Evolutionary conservation across 2,888 invertebrate species (phyloP), one percentile per base, ranked within the genome.

Genomic region (Perizoma flavofasciatum): DNA sequence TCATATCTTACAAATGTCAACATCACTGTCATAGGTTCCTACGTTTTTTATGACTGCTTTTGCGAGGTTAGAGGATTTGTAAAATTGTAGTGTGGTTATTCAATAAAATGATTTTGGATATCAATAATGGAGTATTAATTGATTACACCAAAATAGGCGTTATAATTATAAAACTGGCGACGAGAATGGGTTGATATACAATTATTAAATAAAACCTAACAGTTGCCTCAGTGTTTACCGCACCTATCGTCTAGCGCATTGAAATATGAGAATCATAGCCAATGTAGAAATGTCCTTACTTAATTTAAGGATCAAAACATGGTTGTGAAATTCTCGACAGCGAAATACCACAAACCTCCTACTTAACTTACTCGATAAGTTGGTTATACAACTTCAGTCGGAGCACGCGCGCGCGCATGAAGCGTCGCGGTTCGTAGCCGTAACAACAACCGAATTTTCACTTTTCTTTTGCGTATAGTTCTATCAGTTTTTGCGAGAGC

Each of bases 371-470:
- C 66, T 59, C 61, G 64, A 54, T 63, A 66, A 56, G 69, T 71
- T 49, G 60, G 72, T 81, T 83, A 81, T 77, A 79, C 82, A 80
- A 79, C 73, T 55, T 69, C 78, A 81, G 82, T 83, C 67, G 72
- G 66, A 55, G 63, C 63, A 71, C 55, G 76, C 78, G 79, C 72
- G 52, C 59, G 80, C 73, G 76, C 79, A 72, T 65, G 75, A 63
- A 66, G 71, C 73, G 78, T 77, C 68, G 71, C 73, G 77, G 70
- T 70, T 66, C 69, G 68, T 73, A 61, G 65, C 64, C 73, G 63
- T 60, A 62, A 71, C 71, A 70, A 68, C 62, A 49, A 50, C 60
- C 65, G 66, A 66, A 70, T 75, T 77, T 79, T 74, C 76, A 72
- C 75, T 76, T 75, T 76, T 73, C 67, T 63, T 68, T 67, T 65